These are phyloP conservation scores for Uropetala carovei DNA, from an alignment of 2,888 invertebrate species.

Conservation along the genomic window DNA sequence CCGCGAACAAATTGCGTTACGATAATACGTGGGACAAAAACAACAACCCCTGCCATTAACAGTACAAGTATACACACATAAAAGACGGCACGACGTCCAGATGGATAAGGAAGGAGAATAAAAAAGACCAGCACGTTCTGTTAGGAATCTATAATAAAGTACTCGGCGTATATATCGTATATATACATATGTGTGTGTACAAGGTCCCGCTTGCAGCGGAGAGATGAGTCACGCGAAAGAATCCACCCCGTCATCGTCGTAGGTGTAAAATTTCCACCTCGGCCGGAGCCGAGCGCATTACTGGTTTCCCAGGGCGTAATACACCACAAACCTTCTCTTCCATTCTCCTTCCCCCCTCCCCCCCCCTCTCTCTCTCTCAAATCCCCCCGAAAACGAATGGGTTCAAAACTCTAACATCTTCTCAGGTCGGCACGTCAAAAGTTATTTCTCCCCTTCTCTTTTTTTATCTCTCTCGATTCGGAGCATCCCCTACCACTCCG, in stretches of 20 bases:
- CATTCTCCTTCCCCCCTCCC: too few species aligned
- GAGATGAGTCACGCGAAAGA: slow-evolving; percentile 47
- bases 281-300: neutral
- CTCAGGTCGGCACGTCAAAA: neutral
- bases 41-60: neutral
- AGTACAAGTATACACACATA: neutral
- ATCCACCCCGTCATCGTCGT: slow-evolving; percentile 40
- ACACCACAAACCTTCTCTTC: neutral
- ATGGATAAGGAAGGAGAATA: neutral
- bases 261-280: slow-evolving; percentile 39
- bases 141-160: slow-evolving; percentile 34
- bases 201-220: too few species aligned
- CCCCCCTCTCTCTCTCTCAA: neutral
- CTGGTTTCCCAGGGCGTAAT: slow-evolving; percentile 1
- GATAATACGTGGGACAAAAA: neutral
- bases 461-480: neutral
- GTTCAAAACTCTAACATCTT: neutral
- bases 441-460: neutral
- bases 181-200: neutral
- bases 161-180: neutral
- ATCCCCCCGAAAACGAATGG: neutral
- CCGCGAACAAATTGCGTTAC: neutral
- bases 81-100: neutral
- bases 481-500: too few species aligned
- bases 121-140: slow-evolving; percentile 15